These are phyloP conservation scores for Varecia variegata DNA, from an alignment of 2,797 vertebrate genomes.

Conservation along the genomic window DNA sequence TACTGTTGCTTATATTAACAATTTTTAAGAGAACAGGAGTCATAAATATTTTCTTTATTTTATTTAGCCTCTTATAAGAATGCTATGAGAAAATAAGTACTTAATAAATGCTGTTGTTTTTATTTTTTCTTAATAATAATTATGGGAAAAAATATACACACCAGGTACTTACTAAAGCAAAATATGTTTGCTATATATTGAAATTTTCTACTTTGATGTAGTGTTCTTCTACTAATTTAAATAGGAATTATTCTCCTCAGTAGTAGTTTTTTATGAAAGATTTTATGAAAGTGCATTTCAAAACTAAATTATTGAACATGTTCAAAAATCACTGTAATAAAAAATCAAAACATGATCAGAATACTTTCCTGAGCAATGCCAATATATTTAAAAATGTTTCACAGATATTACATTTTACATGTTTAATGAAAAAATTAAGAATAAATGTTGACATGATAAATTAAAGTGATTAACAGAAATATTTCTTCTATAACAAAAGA, in stretches of 20 bases:
- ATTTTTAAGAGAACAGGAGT: not conserved
- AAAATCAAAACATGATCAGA: not conserved
- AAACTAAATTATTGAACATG: not conserved
- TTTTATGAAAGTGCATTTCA: not conserved
- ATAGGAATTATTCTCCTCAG: not conserved
- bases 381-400: not conserved
- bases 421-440: not conserved
- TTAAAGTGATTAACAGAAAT: not conserved
- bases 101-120: not conserved
- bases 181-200: not conserved
- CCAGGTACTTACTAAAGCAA: not conserved
- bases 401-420: not conserved
- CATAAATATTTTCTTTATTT: not conserved
- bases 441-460: not conserved
- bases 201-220: constrained; percentile 2
- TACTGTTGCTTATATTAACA: not conserved
- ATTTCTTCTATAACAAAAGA: not conserved
- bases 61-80: not conserved
- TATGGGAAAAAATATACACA: constrained; percentile 25
- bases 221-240: constrained; percentile 45
- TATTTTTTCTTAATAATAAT: not conserved
- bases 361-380: not conserved
- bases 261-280: not conserved
- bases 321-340: not conserved
- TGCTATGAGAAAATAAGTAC: not conserved